A percentile compares a stretch with the other conserved stretches of the same genome.
Conservation (phyloP, 2,888 invertebrate genomes). For the Neoitamus cyanurus region DNA sequence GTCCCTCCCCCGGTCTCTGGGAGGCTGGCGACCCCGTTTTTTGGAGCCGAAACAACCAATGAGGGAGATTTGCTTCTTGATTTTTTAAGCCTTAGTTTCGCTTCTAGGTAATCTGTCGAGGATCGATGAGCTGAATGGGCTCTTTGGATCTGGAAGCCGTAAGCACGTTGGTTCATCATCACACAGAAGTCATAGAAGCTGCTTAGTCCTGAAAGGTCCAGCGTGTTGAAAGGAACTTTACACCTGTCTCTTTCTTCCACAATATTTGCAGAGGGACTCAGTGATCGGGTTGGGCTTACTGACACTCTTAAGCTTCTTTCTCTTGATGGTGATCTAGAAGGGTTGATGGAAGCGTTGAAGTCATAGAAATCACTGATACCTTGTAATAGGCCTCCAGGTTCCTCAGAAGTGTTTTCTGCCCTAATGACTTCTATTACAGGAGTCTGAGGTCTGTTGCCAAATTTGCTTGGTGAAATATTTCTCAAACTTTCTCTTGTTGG, state of each 20-base stretch:
- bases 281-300: conserved; percentile 3
- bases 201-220: conserved; percentile 47
- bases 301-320: background rate
- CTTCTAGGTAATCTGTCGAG: conserved; percentile 50
- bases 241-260: background rate
- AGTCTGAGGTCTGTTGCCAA: background rate
- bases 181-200: conserved; percentile 58
- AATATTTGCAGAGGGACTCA: background rate
- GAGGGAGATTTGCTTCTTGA: conserved; percentile 10
- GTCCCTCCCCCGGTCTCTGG: conserved; percentile 16
- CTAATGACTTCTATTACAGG: conserved; percentile 10
- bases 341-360: conserved; percentile 63
- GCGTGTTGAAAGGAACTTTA: background rate
- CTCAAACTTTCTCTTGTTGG: background rate
- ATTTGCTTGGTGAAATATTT: background rate
- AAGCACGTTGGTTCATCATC: conserved; percentile 58
- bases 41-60: background rate
- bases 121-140: conserved; percentile 44
- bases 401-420: background rate
- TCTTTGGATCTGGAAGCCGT: background rate
- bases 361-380: conserved; percentile 65
- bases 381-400: conserved; percentile 56
- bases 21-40: conserved; percentile 42
- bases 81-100: background rate
- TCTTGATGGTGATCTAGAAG: conserved; percentile 58